Evolutionary conservation across 2,797 vertebrate species (phyloP).

Genomic region (Catostomus latipinnis): DNA sequence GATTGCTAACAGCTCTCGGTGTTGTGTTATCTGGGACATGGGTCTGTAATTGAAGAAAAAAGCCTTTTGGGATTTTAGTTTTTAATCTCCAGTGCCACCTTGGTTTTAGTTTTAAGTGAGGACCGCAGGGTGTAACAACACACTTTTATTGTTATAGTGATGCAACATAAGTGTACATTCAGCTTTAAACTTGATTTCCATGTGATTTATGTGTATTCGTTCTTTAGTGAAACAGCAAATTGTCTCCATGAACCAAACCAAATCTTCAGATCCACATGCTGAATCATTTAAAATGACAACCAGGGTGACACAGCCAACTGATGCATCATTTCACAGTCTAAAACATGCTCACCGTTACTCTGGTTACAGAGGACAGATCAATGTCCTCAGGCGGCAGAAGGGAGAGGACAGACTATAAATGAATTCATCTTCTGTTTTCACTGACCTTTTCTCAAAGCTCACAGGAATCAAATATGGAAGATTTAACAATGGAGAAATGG

Average conservation of each 20-base stretch:
- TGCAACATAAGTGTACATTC: conserved; percentile 57
- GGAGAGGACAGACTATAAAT: conserved; percentile 62
- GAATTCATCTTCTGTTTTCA: conserved; percentile 61
- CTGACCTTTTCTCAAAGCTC: conserved; percentile 61
- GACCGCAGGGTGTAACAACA: conserved; percentile 64
- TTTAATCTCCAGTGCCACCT: conserved; percentile 66
- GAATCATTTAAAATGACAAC: conserved; percentile 47
- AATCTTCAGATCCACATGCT: conserved; percentile 39
- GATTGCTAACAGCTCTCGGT: conserved; percentile 57
- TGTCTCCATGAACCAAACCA: conserved; percentile 34
- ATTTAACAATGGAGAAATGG: conserved; percentile 48
- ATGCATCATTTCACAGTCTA: conserved; percentile 45
- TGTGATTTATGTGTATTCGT: conserved; percentile 34
- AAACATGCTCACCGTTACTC: conserved; percentile 50
- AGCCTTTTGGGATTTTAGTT: conserved; percentile 23
- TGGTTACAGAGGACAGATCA: conserved; percentile 54
- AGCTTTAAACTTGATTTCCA: conserved; percentile 39
- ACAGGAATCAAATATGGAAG: conserved; percentile 56
- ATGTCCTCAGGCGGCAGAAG: conserved; percentile 55
- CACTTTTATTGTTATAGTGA: conserved; percentile 56
- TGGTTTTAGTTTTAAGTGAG: conserved; percentile 73
- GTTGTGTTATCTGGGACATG: conserved; percentile 33
- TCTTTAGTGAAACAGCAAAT: conserved; percentile 43
- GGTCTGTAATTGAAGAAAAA: conserved; percentile 51
- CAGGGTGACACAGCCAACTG: conserved; percentile 51